Conservation (phyloP, 2,888 invertebrate species). For the Neuroscelio doddi region DNA sequence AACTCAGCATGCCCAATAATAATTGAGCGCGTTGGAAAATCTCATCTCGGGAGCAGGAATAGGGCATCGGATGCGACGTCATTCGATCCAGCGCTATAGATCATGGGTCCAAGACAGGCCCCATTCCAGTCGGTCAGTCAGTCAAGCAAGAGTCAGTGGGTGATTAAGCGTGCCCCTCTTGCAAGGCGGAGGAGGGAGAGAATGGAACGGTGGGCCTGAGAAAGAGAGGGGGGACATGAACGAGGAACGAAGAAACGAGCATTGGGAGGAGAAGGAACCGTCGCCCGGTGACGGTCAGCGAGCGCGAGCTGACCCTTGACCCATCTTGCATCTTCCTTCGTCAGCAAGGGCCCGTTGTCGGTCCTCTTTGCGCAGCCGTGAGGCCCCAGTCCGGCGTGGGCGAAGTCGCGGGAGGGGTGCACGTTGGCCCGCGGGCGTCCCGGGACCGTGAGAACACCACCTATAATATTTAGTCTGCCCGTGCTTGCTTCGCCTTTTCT, state of each 20-base stretch:
- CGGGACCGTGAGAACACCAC: slow-evolving; percentile 72
- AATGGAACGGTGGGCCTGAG: slow-evolving; percentile 39
- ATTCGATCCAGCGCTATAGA: slow-evolving; percentile 3
- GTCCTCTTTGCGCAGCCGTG: slow-evolving; percentile 42
- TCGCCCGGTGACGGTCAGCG: slow-evolving; percentile 71
- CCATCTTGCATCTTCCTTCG: slow-evolving; percentile 53
- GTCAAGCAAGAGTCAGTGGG: slow-evolving; percentile 48
- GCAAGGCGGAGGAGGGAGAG: slow-evolving; percentile 52
- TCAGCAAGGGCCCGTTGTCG: slow-evolving; percentile 6
- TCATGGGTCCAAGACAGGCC: slow-evolving; percentile 34
- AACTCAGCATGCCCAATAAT: neutral
- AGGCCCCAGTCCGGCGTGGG: slow-evolving; percentile 47
- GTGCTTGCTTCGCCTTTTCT: slow-evolving; percentile 37
- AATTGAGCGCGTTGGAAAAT: slow-evolving; percentile 5
- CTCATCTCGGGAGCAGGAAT: neutral
- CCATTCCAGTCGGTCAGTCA: slow-evolving; percentile 50
- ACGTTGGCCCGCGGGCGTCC: slow-evolving; percentile 72
- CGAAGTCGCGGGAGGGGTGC: slow-evolving; percentile 53
- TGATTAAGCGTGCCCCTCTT: slow-evolving; percentile 48
- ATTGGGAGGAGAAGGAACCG: slow-evolving; percentile 61
- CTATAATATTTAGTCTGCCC: slow-evolving; percentile 71
- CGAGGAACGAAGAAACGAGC: slow-evolving; percentile 40
- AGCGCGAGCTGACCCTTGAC: slow-evolving; percentile 71
- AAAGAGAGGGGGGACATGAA: slow-evolving; percentile 20
- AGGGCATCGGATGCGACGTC: neutral